Base-by-base conservation (phyloP, 2,888 invertebrate species). In the Pherbina coryleti region DNA sequence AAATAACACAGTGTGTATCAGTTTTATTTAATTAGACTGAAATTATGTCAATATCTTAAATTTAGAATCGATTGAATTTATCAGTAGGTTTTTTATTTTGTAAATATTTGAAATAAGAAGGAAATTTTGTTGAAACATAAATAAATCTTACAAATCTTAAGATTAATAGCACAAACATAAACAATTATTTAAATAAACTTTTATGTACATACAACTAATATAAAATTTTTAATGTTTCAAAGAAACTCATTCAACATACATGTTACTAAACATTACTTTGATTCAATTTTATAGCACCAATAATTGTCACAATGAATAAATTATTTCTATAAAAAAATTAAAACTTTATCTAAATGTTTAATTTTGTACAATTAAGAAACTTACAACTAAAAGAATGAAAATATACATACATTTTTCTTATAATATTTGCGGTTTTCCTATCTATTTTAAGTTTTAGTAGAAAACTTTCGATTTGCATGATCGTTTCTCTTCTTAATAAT, bases 141-240 rank as follows among this genome's bases (percentile, higher is more conserved):
- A 60, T 44, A 60, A 19, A 28, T 74, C 19, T 49, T 74, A 67
- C 25, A 34, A 37, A 44, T 67, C 75, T 75, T 75, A 75, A 75
- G 34, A 22, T 34, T 67, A 75, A 55, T 75, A 75, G 75, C 75
- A 75, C 75, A 75, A 69, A 75, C 75, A 67, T 67, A 67, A 67
- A 75, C 75, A 74, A 74, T 25, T 74, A 62, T 64, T 74, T 74
- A 49, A 44, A 53, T 28, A 22, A 31, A n/a, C 44, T 28, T 55
- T 57, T 60, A 60, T 74, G 17, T 74, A 74, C 74, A 64, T 49
- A 17, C 19, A 71, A 67, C 49, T 60, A 22, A 51, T 53, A 64
- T 64, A 51, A 31, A 44, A 60, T 64, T 74, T 62, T 44, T 22
- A 64, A 49, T 17, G 75, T 75, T 51, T 49, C 17, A 19, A 69